phyloP scores from a whole-genome alignment of 2,113 vertebrate genomes.

The Paradoxurus hermaphroditus region DNA sequence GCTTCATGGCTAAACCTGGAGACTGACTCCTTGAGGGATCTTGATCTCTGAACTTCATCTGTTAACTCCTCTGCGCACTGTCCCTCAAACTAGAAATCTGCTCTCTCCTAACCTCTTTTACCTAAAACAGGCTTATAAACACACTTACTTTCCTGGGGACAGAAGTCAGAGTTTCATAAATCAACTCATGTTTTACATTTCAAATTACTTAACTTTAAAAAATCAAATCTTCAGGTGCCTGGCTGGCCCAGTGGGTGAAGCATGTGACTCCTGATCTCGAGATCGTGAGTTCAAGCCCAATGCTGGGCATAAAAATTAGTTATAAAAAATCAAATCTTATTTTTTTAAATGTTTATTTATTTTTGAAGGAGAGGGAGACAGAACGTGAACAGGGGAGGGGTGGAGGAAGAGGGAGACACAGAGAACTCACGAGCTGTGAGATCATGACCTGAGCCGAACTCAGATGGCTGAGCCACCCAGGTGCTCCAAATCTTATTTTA shows the following conservation, averaged over 20 bases:
- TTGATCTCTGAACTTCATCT: not conserved
- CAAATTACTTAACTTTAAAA: constrained; percentile 1
- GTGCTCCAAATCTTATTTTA: no score
- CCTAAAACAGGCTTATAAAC: not conserved
- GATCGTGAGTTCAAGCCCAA: not conserved
- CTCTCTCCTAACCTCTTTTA: not conserved
- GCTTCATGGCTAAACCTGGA: not conserved
- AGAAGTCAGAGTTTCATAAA: not conserved
- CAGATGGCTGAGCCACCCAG: no score
- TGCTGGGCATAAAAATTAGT: no score
- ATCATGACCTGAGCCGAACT: no score
- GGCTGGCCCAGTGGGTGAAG: not conserved
- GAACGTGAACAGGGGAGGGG: no score
- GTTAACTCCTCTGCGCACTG: not conserved
- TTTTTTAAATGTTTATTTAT: no score
- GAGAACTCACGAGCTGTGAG: no score
- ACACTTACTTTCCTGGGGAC: not conserved
- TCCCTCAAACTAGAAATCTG: not conserved
- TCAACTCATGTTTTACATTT: constrained; percentile 35
- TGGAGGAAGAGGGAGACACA: no score
- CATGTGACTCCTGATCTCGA: not conserved
- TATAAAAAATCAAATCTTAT: no score
- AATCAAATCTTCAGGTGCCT: not conserved
- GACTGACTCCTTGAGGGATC: not conserved
- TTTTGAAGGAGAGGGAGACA: no score